These are phyloP conservation scores for Eretmodus cyanostictus DNA, from an alignment of 2,113 vertebrate species.

Conservation along the genomic window DNA sequence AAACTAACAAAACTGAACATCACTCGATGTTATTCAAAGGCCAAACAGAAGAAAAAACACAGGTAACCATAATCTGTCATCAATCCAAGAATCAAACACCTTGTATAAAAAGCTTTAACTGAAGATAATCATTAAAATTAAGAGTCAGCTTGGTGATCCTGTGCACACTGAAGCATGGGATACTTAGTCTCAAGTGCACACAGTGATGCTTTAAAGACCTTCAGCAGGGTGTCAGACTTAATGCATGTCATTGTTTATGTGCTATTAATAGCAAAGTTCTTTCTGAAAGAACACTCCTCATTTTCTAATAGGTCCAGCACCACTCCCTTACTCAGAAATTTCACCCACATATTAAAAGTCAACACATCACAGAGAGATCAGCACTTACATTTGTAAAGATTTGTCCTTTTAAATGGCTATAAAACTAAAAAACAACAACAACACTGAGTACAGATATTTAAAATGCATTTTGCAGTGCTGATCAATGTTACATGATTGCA, in stretches of 20 bases:
- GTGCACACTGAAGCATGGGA: not conserved
- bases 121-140: not conserved
- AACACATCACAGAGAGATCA: not conserved
- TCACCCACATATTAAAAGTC: not conserved
- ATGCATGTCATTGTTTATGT: not conserved
- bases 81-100: not conserved
- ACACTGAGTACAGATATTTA: not conserved
- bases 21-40: not conserved
- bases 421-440: not conserved
- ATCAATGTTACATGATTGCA: not conserved
- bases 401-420: not conserved
- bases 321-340: not conserved
- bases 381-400: not conserved
- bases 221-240: not conserved
- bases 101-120: not conserved
- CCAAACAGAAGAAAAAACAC: not conserved
- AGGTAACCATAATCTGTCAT: not conserved
- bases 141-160: not conserved
- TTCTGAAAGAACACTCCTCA: not conserved
- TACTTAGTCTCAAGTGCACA: not conserved
- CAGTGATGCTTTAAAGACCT: not conserved
- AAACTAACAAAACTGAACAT: not conserved
- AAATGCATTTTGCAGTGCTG: not conserved
- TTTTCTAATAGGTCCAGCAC: not conserved
- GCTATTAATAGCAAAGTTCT: not conserved